Evolutionary conservation across 2,888 invertebrate genomes (phyloP).

Genomic region (Plagodis pulveraria): DNA sequence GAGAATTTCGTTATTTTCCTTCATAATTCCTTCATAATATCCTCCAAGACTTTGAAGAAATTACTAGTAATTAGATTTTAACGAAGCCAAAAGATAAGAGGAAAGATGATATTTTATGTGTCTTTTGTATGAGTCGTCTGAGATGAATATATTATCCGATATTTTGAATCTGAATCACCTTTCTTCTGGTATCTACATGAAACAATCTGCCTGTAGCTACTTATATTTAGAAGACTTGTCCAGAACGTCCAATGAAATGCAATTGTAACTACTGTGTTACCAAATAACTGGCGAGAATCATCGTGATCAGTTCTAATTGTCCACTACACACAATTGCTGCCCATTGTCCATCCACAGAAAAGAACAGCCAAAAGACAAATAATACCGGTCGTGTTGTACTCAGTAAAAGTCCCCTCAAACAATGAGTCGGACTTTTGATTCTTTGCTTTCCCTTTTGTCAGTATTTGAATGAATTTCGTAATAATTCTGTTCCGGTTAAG

Average conservation of each 20-base stretch:
- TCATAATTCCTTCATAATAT: too few relatives aligned
- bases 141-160: too few relatives aligned
- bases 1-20: too few relatives aligned
- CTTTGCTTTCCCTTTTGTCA: constrained; percentile 71
- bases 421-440: constrained; percentile 65
- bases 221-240: background rate
- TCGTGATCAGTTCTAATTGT: constrained; percentile 66
- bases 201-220: too few relatives aligned
- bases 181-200: too few relatives aligned
- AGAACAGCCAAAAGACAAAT: constrained; percentile 62
- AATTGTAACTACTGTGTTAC: constrained; percentile 4
- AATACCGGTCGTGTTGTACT: constrained; percentile 63
- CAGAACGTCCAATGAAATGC: background rate
- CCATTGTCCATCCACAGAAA: constrained; percentile 62
- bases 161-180: too few relatives aligned
- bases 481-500: constrained; percentile 49
- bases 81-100: too few relatives aligned
- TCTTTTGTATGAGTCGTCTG: too few relatives aligned
- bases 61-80: too few relatives aligned
- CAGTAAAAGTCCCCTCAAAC: constrained; percentile 67
- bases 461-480: constrained; percentile 58
- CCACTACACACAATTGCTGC: constrained; percentile 61
- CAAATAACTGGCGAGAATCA: constrained; percentile 4
- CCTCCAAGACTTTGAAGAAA: too few relatives aligned
- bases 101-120: too few relatives aligned